Conservation (phyloP, 2,113 vertebrate genomes). For the Onychorhynchus coronatus region DNA sequence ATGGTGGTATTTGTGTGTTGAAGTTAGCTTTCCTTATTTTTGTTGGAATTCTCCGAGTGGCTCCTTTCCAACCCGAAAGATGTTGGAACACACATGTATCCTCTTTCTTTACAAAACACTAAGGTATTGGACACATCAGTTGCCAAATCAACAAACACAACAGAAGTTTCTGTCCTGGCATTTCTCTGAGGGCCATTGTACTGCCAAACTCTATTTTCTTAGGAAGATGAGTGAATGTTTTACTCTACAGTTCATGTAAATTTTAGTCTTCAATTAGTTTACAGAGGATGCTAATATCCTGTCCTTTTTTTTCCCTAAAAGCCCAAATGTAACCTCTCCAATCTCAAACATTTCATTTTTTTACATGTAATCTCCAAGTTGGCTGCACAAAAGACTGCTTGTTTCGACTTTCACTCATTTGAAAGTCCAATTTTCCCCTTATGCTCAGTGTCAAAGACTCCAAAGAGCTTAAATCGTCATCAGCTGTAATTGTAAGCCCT, state of each 20-base stretch:
- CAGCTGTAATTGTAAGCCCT: constrained; percentile 9
- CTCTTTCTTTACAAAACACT: constrained; percentile 38
- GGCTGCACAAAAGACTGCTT: constrained; percentile 4
- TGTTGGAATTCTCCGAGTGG: background rate
- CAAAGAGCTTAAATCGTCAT: background rate
- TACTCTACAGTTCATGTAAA: background rate
- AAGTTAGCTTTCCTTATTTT: constrained; percentile 53
- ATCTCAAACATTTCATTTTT: background rate
- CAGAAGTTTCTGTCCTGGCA: constrained; percentile 40
- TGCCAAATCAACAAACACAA: constrained; percentile 47
- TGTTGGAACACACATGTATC: background rate
- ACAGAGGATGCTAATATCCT: constrained; percentile 39
- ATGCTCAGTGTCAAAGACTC: background rate
- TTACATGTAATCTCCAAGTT: background rate
- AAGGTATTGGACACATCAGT: constrained; percentile 34
- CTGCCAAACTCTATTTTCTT: constrained; percentile 28
- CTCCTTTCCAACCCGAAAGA: background rate
- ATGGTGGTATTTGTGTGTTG: background rate
- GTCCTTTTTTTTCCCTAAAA: background rate
- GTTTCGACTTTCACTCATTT: background rate
- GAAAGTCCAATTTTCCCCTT: background rate
- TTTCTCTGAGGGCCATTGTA: background rate
- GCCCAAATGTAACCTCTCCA: background rate
- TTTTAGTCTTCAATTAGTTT: background rate
- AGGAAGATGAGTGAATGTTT: background rate